Evolutionary conservation across 2,113 vertebrate genomes (phyloP), one percentile per base, ranked within the genome.

Genomic region (Myxocyprinus asiaticus): DNA sequence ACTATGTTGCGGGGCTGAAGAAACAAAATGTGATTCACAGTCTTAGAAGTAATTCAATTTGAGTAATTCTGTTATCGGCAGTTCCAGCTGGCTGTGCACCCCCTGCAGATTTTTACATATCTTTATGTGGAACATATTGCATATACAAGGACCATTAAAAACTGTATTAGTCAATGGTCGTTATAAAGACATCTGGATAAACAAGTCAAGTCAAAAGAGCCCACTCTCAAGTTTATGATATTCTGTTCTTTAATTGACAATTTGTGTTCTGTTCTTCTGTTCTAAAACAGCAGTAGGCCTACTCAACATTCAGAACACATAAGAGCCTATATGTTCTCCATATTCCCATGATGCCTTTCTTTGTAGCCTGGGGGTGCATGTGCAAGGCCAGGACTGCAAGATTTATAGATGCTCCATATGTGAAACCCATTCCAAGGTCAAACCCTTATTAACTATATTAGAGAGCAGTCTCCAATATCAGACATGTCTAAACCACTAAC

Each of bases 21-120:
- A 70, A 84, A 76, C 71, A 77, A 82, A 88, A 87, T 71, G 63
- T 85, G 80, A 89, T 88, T 85, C 77, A 81, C 77, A 77, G 85
- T 89, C 85, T 88, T 85, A 86, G 86, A 15, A 81, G 75, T 88
- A 92, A 89, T 89, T 85, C 85, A 84, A 87, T 88, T 90, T 85
- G 81, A 88, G 82, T 90, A 86, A 91, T 90, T 87, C 89, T 84
- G 82, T 90, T 88, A 90, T 87, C 79, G 76, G 87, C 76, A 64
- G 62, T 48, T 71, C 53, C 80, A 77, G 72, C 69, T 43, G 81
- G 79, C 76, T 83, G 83, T 85, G 73, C 81, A 84, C 48, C 9
- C 85, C 85, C 78, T 84, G 83, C 71, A 85, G 56, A 76, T 74
- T 72, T 77, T 70, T 77, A 42, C 78, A 70, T 33, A 33, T 74